Percentiles rank a stretch among this genome's conserved stretches.
These are phyloP conservation scores for Nematolebias whitei DNA, from an alignment of 2,113 vertebrate species.

Conservation along the genomic window DNA sequence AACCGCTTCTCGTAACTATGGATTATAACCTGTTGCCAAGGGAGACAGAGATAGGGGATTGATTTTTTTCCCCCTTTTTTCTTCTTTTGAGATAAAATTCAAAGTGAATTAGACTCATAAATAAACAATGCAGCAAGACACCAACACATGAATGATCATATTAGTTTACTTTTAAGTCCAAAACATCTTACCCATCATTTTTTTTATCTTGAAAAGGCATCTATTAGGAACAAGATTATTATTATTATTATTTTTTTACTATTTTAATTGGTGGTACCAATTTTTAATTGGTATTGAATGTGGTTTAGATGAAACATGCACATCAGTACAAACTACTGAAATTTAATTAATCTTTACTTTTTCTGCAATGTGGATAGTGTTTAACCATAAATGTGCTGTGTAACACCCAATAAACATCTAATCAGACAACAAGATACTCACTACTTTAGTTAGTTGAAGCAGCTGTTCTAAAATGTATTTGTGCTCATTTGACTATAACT, in stretches of 20 bases:
- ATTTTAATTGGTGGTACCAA: background rate
- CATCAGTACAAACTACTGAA: too few relatives aligned
- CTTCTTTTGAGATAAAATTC: slow-evolving; percentile 64
- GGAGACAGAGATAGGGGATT: slow-evolving; percentile 83
- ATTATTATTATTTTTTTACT: background rate
- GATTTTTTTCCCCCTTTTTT: slow-evolving; percentile 69
- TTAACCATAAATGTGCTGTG: too few relatives aligned
- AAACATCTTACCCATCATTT: slow-evolving; percentile 1
- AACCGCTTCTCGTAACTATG: slow-evolving; percentile 83
- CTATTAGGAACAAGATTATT: background rate
- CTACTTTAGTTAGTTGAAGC: too few relatives aligned
- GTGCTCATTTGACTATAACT: too few relatives aligned
- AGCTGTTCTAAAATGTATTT: too few relatives aligned
- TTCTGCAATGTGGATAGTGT: too few relatives aligned
- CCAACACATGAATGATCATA: slow-evolving; percentile 50
- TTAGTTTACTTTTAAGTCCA: slow-evolving; percentile 28
- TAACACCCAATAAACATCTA: too few relatives aligned
- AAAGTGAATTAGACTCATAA: slow-evolving; percentile 65
- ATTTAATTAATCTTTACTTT: too few relatives aligned
- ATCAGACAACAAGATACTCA: too few relatives aligned
- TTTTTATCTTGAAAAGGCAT: background rate
- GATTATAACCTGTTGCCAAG: slow-evolving; percentile 87
- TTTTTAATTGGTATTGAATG: too few relatives aligned
- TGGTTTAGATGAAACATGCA: too few relatives aligned
- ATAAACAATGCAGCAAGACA: slow-evolving; percentile 58